Evolutionary conservation across 2,113 vertebrate species (phyloP), one percentile per base, ranked within the genome.

Genomic region (Tautogolabrus adspersus): DNA sequence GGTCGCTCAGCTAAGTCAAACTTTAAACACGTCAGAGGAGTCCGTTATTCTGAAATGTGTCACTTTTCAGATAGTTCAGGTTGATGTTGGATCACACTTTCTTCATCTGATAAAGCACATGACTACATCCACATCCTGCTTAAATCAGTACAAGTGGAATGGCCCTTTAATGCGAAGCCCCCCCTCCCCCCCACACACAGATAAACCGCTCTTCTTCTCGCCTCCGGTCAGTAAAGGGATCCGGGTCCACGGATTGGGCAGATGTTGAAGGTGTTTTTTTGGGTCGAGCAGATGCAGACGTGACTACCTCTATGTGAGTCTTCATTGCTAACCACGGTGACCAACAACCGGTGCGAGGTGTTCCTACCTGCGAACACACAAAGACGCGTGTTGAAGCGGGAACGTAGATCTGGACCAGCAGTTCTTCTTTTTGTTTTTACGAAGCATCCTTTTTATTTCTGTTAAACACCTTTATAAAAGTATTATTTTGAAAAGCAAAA

Each of bases 281-380:
- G 30, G 30, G 30, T 34, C 30, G 30, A 71, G 59, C n/a, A 84
- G 79, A 83, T 84, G 72, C 83, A 87, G 89, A 88, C 72, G 56
- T 74, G 87, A 87, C 85, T 89, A 90, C 88, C 87, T 88, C 85
- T 70, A 78, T 66, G 68, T 68, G 81, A 91, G 85, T 87, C 85
- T 87, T 62, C 82, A 79, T 82, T 64, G 75, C 72, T 88, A 63
- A 86, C 73, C 79, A 73, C 71, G 40, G 82, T 72, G 83, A 87
- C 79, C 40, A 66, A 64, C 75, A 76, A 72, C 77, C 85, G 78
- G 75, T 88, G 55, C 58, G 79, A 85, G 77, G 72, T 44, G 80
- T 85, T 88, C 77, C 72, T 66, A 77, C 85, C 61, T 55, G 79
- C 75, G 75, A 80, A 62, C 68, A 72, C 61, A 80, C 19, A 67